A percentile compares a stretch with the other conserved stretches of the same genome.
phyloP scores from a whole-genome alignment of 2,113 vertebrate species.

The Nanger granti region DNA sequence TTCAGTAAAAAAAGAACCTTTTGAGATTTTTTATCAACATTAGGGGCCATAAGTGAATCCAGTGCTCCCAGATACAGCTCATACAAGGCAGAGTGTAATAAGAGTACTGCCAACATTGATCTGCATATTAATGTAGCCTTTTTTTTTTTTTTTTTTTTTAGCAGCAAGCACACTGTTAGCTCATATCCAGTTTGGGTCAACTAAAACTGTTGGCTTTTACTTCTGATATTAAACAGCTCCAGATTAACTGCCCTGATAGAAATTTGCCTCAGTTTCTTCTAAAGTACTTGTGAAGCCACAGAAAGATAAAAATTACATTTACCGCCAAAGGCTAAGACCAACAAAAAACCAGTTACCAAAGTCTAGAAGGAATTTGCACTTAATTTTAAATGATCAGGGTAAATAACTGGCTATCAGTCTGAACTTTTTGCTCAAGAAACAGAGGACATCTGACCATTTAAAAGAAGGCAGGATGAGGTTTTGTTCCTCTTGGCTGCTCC shows the following conservation, averaged over 20 bases:
- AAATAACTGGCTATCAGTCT: not conserved
- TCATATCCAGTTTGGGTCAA: not conserved
- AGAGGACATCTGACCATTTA: not conserved
- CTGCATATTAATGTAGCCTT: not conserved
- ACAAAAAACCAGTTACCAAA: not conserved
- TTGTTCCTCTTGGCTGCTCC: not conserved
- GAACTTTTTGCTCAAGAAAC: not conserved
- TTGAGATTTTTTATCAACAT: not conserved
- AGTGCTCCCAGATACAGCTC: not conserved
- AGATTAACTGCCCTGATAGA: not conserved
- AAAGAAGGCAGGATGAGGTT: not conserved
- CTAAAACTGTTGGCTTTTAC: constrained; percentile 22
- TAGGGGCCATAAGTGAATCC: not conserved
- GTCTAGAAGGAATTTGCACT: not conserved
- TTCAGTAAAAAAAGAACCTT: not conserved
- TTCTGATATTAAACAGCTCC: constrained; percentile 21
- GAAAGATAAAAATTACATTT: constrained; percentile 9
- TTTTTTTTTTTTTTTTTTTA: not conserved
- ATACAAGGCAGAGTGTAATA: not conserved
- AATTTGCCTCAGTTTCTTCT: constrained; percentile 19
- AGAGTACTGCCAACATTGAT: not conserved
- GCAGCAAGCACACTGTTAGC: not conserved
- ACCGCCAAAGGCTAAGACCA: not conserved
- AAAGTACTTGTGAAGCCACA: not conserved
- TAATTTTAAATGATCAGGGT: not conserved